phyloP scores from a whole-genome alignment of 2,113 vertebrate species.

The Pao palembangensis region DNA sequence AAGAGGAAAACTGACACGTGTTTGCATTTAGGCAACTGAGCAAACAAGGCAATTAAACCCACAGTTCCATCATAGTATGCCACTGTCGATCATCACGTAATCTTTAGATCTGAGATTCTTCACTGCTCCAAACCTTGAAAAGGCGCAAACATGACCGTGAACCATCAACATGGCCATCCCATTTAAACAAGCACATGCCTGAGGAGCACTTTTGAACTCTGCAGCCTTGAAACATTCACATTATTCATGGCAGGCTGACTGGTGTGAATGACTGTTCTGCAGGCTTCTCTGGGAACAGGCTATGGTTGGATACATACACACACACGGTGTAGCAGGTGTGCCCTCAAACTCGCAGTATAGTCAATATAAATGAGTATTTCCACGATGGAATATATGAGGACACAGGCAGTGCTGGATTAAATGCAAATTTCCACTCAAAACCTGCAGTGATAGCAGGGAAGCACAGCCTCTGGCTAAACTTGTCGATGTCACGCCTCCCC shows the following conservation, averaged over 20 bases:
- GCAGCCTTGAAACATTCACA: constrained; percentile 17
- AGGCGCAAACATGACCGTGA: not conserved
- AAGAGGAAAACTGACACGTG: not conserved
- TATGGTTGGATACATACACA: not conserved
- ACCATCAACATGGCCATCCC: constrained; percentile 2
- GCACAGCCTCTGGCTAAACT: constrained; percentile 53
- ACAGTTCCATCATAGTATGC: too few species aligned
- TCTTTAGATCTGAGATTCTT: too few species aligned
- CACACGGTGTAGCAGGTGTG: not conserved
- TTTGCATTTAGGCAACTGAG: too few species aligned
- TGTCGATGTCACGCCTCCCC: constrained; percentile 68
- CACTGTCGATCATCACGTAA: too few species aligned
- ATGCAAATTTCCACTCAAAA: constrained; percentile 17
- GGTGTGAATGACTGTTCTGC: constrained; percentile 6
- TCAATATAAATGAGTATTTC: too few species aligned
- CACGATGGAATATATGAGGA: too few species aligned
- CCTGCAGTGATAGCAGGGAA: constrained; percentile 38
- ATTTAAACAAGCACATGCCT: constrained; percentile 9
- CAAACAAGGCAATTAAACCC: too few species aligned
- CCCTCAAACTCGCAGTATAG: not conserved
- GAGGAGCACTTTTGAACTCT: constrained; percentile 3
- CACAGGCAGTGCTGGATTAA: too few species aligned
- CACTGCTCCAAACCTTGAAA: not conserved
- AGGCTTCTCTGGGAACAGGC: not conserved
- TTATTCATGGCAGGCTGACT: constrained; percentile 4